These are phyloP conservation scores for Oenanthe melanoleuca DNA, from an alignment of 2,113 vertebrate genomes.

Conservation along the genomic window DNA sequence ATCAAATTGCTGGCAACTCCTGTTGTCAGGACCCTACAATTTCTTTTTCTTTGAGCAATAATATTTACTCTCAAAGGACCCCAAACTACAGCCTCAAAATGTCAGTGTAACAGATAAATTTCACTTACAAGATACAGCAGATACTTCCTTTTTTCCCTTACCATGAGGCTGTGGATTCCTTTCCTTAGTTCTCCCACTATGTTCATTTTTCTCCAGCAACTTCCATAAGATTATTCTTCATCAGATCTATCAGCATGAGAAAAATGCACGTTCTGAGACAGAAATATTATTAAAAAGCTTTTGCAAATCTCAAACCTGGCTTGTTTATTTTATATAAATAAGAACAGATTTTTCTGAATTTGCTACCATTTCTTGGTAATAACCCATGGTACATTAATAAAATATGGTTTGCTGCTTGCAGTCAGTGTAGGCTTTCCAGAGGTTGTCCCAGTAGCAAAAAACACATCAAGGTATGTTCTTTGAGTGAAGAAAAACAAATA, in stretches of 20 bases:
- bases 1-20: neutral
- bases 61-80: constrained; percentile 4
- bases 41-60: neutral
- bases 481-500: neutral
- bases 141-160: neutral
- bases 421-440: neutral
- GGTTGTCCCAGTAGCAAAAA: neutral
- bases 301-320: neutral
- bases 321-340: neutral
- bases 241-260: neutral
- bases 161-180: neutral
- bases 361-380: neutral
- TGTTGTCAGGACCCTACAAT: neutral
- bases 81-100: neutral
- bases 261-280: neutral
- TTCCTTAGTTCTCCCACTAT: neutral
- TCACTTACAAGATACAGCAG: neutral
- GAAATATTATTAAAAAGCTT: neutral
- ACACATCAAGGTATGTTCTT: neutral
- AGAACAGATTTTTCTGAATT: neutral
- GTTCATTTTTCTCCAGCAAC: neutral
- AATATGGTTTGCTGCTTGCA: neutral
- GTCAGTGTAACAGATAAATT: neutral
- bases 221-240: neutral
- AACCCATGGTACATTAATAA: neutral